A percentile compares a stretch with the other conserved stretches of the same genome.
These are phyloP conservation scores for Diceros bicornis DNA, from an alignment of 2,797 vertebrate species.

Conservation along the genomic window DNA sequence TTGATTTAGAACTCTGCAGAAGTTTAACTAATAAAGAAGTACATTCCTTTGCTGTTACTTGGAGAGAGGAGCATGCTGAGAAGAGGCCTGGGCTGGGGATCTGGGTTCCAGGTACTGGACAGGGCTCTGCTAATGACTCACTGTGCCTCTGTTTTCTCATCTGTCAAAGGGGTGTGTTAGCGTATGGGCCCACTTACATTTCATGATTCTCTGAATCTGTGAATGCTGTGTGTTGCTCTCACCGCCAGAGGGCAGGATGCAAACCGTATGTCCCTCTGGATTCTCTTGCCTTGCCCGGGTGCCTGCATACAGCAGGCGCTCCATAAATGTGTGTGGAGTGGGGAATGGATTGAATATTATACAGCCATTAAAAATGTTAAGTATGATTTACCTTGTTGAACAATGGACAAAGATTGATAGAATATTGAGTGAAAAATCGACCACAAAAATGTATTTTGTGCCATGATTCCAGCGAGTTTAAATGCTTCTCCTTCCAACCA, in stretches of 20 bases:
- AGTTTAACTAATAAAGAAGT: slow-evolving; percentile 85
- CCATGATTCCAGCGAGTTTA: accelerated
- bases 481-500: background rate
- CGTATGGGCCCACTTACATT: accelerated
- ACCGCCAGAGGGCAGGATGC: accelerated
- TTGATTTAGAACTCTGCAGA: slow-evolving; percentile 88
- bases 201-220: background rate
- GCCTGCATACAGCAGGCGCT: accelerated
- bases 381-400: background rate
- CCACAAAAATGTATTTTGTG: background rate
- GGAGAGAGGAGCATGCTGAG: background rate
- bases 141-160: background rate
- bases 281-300: accelerated
- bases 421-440: background rate
- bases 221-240: accelerated
- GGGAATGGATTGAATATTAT: background rate
- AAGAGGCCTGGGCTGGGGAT: background rate
- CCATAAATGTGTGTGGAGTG: background rate
- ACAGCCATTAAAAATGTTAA: background rate
- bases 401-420: background rate
- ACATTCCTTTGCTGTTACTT: slow-evolving; percentile 76
- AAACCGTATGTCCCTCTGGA: accelerated
- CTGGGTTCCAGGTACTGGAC: background rate
- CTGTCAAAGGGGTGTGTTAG: accelerated
- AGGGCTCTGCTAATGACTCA: accelerated